Conservation (phyloP, 2,888 invertebrate species). For the Eustalomyia histrio region DNA sequence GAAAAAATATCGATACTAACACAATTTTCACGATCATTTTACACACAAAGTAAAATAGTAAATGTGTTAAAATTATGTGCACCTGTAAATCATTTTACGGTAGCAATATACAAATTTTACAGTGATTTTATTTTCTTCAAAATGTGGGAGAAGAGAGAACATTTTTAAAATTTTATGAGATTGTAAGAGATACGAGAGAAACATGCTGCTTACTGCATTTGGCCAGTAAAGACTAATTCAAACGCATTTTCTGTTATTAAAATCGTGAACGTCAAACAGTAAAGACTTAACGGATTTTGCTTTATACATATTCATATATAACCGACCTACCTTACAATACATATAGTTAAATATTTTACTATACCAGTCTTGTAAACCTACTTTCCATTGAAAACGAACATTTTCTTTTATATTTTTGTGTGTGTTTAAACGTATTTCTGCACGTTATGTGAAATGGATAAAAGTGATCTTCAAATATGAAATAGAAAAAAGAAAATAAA, state of each 20-base stretch:
- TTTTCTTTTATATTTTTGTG: slow-evolving; percentile 8
- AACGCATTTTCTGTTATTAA: slow-evolving; percentile 48
- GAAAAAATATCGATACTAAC: slow-evolving; percentile 3
- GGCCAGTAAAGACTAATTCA: slow-evolving; percentile 13
- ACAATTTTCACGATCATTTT: slow-evolving; percentile 42
- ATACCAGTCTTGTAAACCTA: slow-evolving; percentile 33
- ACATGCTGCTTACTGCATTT: not conserved
- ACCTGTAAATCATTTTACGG: slow-evolving; percentile 26
- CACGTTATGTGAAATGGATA: slow-evolving; percentile 5
- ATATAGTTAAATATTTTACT: too few species aligned
- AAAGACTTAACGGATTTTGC: slow-evolving; percentile 51
- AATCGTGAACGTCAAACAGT: slow-evolving; percentile 51
- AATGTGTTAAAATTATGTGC: not conserved
- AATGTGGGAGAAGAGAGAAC: not conserved
- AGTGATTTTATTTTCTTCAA: slow-evolving; percentile 23
- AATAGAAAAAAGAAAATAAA: not conserved
- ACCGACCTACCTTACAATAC: slow-evolving; percentile 22
- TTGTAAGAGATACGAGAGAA: not conserved
- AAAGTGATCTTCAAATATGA: not conserved
- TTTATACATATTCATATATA: slow-evolving; percentile 1
- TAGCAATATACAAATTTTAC: not conserved
- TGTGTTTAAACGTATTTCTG: not conserved
- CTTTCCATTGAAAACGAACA: slow-evolving; percentile 37
- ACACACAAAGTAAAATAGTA: not conserved
- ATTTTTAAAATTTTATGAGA: not conserved